phyloP scores from a whole-genome alignment of 53 echinoderm and acorn worm species.

The Echinometra lucunter region DNA sequence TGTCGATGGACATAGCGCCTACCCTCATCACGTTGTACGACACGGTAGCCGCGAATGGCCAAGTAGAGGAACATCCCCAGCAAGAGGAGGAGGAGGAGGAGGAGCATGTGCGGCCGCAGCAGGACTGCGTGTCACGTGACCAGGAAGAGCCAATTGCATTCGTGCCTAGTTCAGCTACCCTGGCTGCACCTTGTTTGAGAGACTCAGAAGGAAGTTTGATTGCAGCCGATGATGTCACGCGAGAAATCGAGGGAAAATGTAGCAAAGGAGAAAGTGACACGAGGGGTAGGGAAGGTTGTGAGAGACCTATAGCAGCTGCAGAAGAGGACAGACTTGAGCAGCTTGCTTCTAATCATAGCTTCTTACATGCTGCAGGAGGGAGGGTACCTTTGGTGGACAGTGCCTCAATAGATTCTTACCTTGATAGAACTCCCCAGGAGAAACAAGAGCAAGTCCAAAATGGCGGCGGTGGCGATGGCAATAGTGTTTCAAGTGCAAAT shows the following conservation, averaged over 20 bases:
- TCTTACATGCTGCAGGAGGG: constrained; percentile 56
- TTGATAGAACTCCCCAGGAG: constrained; percentile 64
- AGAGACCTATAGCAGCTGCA: background rate
- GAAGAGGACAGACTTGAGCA: background rate
- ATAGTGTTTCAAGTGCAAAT: constrained; percentile 71
- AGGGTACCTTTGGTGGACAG: constrained; percentile 37
- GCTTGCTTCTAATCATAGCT: constrained; percentile 51
- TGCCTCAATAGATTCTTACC: constrained; percentile 61
- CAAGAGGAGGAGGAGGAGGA: constrained; percentile 57
- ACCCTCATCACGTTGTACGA: constrained; percentile 84
- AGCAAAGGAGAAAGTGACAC: constrained; percentile 40
- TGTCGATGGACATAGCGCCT: constrained; percentile 84
- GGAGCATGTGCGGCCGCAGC: constrained; percentile 45
- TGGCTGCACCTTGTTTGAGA: constrained; percentile 45
- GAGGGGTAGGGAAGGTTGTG: constrained; percentile 59
- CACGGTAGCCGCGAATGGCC: constrained; percentile 64
- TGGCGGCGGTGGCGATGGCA: constrained; percentile 28
- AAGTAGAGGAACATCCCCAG: constrained; percentile 18
- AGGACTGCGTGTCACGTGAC: constrained; percentile 60
- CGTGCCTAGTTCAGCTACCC: constrained; percentile 50
- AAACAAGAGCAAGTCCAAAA: constrained; percentile 34
- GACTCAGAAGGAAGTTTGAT: constrained; percentile 63
- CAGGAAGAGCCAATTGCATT: constrained; percentile 69
- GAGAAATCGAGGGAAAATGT: constrained; percentile 39
- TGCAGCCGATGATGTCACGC: constrained; percentile 65